Evolutionary conservation across 1,140 invertebrate genomes (phyloP).

Genomic region (Drosophila ironensis): DNA sequence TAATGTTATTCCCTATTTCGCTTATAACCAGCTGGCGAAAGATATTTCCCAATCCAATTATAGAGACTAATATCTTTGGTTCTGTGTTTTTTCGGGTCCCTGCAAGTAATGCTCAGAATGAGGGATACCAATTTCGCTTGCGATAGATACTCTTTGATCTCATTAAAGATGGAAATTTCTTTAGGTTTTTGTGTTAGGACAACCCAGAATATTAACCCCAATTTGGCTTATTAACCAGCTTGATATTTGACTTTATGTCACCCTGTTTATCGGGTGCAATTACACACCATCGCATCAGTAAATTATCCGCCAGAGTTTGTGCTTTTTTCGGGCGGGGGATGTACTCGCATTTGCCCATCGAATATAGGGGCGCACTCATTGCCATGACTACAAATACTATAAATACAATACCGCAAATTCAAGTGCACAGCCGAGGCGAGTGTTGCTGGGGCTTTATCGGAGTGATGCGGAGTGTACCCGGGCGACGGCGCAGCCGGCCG

Average conservation of each 20-base stretch:
- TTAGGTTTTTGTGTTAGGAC: too few species aligned
- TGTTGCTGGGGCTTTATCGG: conserved; percentile 20
- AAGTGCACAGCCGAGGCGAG: conserved; percentile 55
- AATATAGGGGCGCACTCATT: conserved; percentile 11
- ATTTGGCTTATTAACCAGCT: too few species aligned
- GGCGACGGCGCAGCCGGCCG: conserved; percentile 4
- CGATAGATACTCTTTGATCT: too few species aligned
- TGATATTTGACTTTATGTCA: too few species aligned
- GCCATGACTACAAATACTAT: conserved; percentile 54
- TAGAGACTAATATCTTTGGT: too few species aligned
- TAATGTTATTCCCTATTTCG: too few species aligned
- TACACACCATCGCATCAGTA: conserved; percentile 9
- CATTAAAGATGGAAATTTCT: too few species aligned
- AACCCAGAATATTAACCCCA: not conserved
- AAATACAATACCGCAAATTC: conserved; percentile 66
- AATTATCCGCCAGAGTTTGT: not conserved
- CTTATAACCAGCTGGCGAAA: too few species aligned
- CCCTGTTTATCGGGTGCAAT: conserved; percentile 13
- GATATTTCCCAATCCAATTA: too few species aligned
- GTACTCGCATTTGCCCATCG: not conserved
- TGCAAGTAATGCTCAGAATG: too few species aligned
- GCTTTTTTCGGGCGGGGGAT: conserved; percentile 2
- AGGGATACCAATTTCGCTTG: too few species aligned
- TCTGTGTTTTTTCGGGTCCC: too few species aligned
- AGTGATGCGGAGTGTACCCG: conserved; percentile 16